Percentiles rank a stretch among this genome's conserved stretches.
Evolutionary conservation across 2,888 invertebrate genomes (phyloP).

Genomic region (Gortyna flavago): DNA sequence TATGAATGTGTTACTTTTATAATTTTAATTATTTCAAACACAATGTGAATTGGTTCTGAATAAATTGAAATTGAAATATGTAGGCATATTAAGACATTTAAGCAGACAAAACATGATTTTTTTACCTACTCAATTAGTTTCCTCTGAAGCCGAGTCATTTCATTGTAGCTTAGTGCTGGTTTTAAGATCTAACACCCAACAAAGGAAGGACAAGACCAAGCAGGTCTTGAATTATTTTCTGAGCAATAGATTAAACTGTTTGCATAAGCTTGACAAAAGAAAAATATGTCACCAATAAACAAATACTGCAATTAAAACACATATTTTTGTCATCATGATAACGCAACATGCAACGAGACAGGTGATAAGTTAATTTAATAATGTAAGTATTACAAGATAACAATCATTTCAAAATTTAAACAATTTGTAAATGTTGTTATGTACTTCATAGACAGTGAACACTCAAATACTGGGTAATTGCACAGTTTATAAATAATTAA

Average conservation of each 20-base stretch:
- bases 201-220: not conserved
- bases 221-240: not conserved
- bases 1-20: too few species aligned
- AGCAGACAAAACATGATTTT: too few species aligned
- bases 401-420: slow-evolving; percentile 27
- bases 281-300: slow-evolving; percentile 22
- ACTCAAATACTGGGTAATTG: slow-evolving; percentile 53
- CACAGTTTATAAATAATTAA: slow-evolving; percentile 60
- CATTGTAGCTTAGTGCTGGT: too few species aligned
- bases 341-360: slow-evolving; percentile 20
- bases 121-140: too few species aligned
- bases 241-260: not conserved
- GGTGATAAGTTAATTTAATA: slow-evolving; percentile 61
- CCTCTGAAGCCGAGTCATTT: too few species aligned
- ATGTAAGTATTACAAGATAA: slow-evolving; percentile 39
- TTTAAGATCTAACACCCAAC: not conserved
- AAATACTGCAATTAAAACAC: slow-evolving; percentile 32
- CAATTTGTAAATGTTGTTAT: slow-evolving; percentile 31
- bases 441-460: slow-evolving; percentile 27
- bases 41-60: too few species aligned
- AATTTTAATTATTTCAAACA: too few species aligned
- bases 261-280: not conserved
- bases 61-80: too few species aligned
- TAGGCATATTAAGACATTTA: too few species aligned
- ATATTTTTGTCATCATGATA: slow-evolving; percentile 52